phyloP scores from a whole-genome alignment of 2,888 invertebrate species.

The Zaprionus obscuricornis region DNA sequence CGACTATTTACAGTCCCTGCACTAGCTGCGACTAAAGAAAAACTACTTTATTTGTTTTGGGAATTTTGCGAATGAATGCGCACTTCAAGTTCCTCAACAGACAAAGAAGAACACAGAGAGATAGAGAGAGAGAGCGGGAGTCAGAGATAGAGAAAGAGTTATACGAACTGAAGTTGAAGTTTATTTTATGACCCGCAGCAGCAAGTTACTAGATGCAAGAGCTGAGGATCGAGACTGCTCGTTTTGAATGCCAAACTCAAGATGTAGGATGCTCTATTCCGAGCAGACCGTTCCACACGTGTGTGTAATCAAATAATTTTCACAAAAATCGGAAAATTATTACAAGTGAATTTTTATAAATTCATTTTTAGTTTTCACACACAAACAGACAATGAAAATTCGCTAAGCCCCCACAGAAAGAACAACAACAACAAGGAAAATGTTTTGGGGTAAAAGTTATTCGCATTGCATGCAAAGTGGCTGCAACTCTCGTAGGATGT shows the following conservation, averaged over 20 bases:
- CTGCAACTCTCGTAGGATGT: constrained; percentile 62
- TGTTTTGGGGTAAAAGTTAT: constrained; percentile 41
- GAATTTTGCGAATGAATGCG: constrained; percentile 68
- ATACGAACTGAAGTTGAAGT: constrained; percentile 70
- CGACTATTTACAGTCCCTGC: no score
- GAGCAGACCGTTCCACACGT: constrained; percentile 60
- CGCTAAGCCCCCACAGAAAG: constrained; percentile 22
- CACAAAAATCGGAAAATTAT: constrained; percentile 81
- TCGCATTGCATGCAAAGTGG: constrained; percentile 74
- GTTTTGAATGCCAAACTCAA: no score
- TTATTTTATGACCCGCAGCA: constrained; percentile 71
- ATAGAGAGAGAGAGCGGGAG: neutral
- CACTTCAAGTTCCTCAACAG: constrained; percentile 33
- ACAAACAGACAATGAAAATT: no score
- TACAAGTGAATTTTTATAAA: constrained; percentile 74
- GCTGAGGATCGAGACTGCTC: constrained; percentile 32
- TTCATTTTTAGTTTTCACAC: constrained; percentile 64
- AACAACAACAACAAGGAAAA: constrained; percentile 10
- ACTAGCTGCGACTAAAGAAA: constrained; percentile 17
- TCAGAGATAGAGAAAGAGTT: no score
- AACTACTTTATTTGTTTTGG: constrained; percentile 76
- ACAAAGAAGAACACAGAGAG: constrained; percentile 6
- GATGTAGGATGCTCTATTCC: constrained; percentile 40
- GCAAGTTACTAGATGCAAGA: constrained; percentile 7
- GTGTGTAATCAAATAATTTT: constrained; percentile 82